phyloP scores from a whole-genome alignment of 1,140 invertebrate genomes.

The Manduca sexta region DNA sequence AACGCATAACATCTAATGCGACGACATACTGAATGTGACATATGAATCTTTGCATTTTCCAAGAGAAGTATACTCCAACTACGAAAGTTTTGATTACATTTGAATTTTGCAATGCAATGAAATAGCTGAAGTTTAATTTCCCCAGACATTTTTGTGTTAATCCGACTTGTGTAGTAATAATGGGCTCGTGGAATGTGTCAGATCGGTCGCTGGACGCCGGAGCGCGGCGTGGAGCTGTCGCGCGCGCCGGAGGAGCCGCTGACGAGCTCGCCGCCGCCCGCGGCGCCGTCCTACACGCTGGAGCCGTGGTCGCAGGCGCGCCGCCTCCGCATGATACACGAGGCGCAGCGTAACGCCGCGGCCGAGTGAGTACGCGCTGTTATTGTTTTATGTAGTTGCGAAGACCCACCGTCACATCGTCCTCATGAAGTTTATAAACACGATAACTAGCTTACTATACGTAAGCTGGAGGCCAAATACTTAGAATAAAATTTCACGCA shows the following conservation, averaged over 20 bases:
- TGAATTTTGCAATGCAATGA: no score
- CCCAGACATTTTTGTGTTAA: background rate
- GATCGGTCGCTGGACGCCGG: conserved; percentile 55
- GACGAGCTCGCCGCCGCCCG: conserved; percentile 18
- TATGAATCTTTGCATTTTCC: no score
- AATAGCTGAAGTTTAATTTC: background rate
- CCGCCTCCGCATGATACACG: conserved; percentile 60
- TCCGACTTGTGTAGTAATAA: background rate
- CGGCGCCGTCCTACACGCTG: conserved; percentile 43
- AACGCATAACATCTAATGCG: no score
- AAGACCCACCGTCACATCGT: no score
- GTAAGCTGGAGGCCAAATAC: no score
- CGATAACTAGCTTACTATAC: no score
- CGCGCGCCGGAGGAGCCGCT: conserved; percentile 31
- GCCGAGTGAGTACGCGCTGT: conserved; percentile 25
- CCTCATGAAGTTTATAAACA: no score
- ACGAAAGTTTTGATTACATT: no score
- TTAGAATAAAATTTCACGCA: no score
- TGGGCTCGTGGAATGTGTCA: conserved; percentile 4
- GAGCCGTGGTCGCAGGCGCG: conserved; percentile 59
- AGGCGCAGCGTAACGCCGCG: conserved; percentile 42
- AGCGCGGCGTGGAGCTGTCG: conserved; percentile 52
- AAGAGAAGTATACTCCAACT: no score
- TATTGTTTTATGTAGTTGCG: no score
- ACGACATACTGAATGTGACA: no score